A percentile compares a stretch with the other conserved stretches of the same genome.
Conservation (phyloP, 2,888 invertebrate species). For the Andrena praecox region DNA sequence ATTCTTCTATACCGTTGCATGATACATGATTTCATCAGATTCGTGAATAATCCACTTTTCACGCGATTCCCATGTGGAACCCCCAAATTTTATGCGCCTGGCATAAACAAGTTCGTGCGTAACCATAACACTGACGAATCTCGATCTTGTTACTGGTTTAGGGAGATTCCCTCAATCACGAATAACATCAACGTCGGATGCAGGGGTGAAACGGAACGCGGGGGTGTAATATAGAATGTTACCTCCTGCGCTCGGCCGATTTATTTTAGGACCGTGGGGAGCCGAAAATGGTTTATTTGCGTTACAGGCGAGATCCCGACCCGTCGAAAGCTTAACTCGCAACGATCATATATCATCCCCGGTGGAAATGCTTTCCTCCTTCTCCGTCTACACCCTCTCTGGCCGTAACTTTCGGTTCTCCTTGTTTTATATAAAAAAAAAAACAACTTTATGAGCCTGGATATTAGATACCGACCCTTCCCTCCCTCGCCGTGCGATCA, state of each 20-base stretch:
- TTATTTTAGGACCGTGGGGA: slow-evolving; percentile 47
- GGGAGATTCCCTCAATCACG: neutral
- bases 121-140: neutral
- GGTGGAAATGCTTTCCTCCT: slow-evolving; percentile 18
- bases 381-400: neutral
- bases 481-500: neutral
- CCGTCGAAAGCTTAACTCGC: slow-evolving; percentile 76
- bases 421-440: slow-evolving; percentile 62
- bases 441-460: slow-evolving; percentile 61
- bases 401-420: slow-evolving; percentile 64
- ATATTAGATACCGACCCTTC: slow-evolving; percentile 70
- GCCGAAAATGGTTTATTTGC: slow-evolving; percentile 61
- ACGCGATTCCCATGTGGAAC: neutral
- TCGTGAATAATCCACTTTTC: too few relatives aligned
- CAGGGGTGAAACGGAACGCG: slow-evolving; percentile 10
- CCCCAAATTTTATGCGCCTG: too few relatives aligned
- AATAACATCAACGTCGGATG: slow-evolving; percentile 1
- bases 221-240: slow-evolving; percentile 27
- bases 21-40: too few relatives aligned
- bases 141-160: neutral
- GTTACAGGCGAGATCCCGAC: slow-evolving; percentile 58
- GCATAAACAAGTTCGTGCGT: neutral
- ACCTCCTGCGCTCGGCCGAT: slow-evolving; percentile 34
- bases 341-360: slow-evolving; percentile 75
- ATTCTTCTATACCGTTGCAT: too few relatives aligned